A percentile compares a stretch with the other conserved stretches of the same genome.
Conservation (phyloP, 2,113 vertebrate species). For the Microtus pennsylvanicus region DNA sequence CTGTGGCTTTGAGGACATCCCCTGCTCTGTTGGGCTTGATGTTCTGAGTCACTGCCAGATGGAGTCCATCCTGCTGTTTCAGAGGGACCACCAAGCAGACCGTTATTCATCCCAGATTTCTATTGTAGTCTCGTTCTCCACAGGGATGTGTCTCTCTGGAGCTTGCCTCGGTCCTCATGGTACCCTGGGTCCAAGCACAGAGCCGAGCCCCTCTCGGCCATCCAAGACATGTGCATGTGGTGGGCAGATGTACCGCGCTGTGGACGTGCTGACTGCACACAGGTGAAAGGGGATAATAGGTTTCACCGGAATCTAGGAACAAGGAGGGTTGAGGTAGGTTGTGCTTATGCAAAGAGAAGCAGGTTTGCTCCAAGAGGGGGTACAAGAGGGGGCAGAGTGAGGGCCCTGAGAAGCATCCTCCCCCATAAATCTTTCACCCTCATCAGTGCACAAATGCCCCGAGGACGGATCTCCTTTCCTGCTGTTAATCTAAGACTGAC, state of each 20-base stretch:
- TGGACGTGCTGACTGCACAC: rapidly evolving
- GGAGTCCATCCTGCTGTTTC: not conserved
- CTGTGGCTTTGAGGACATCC: not conserved
- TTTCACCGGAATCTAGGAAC: not conserved
- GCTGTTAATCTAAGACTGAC: not conserved
- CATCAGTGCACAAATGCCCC: not conserved
- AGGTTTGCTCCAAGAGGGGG: not conserved
- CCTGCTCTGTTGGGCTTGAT: constrained; percentile 47
- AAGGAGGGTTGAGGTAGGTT: too few species aligned
- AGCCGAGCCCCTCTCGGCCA: rapidly evolving
- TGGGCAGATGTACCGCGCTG: not conserved
- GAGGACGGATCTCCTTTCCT: not conserved
- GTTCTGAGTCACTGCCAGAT: constrained; percentile 61
- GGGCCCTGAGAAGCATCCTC: not conserved
- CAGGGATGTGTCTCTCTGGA: not conserved
- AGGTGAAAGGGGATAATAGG: not conserved
- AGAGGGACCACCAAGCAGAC: not conserved
- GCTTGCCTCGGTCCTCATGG: not conserved
- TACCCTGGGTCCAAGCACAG: not conserved
- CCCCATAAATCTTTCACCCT: not conserved
- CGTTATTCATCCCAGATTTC: not conserved
- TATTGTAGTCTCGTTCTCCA: not conserved
- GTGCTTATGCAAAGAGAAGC: not conserved
- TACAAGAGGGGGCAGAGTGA: not conserved
- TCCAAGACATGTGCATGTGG: rapidly evolving